Evolutionary conservation across 2,113 vertebrate genomes (phyloP), one percentile per base, ranked within the genome.

Genomic region (Forbesichthys agassizii): DNA sequence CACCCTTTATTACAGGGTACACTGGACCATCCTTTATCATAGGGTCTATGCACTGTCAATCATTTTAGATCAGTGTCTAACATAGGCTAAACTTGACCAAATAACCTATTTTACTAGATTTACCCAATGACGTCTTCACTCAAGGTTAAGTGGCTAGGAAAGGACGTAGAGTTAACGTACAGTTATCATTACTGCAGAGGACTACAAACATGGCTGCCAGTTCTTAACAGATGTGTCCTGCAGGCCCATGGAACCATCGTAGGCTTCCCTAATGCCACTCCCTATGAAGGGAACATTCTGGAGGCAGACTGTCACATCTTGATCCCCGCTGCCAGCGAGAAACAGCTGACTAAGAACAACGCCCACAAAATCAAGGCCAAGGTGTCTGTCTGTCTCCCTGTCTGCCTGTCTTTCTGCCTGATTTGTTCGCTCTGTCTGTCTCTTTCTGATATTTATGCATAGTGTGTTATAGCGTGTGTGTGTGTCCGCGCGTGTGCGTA

Each of bases 271-370:
- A 93, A 95, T 68, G 89, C 97, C 3, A 90, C 93, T 3, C 88
- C 90, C 0, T 97, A 97, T 11, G 94, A 97, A 49, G 96, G 95
- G 53, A 97, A 70, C 79, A 96, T 99, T 81, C 84, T 99, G 83
- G 97, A 99, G 83, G 95, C 92, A 1, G 95, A 96, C 48, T 99
- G 97, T 62, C 94, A 99, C 81, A 98, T 99, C 84, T 88, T 99
- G 63, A 95, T 99, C 65, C 97, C 97, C 12, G 97, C 97, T 14
- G 97, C 97, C 79, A 94, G 97, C 0, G 97, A 99, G 90, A 99
- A 96, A 71, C 97, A 99, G 84, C 85, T 98, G 84, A 99, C 96
- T 18, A 95, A 92, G 72, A 91, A 89, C 61, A 99, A 99, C 0
- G 96, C 97, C 2, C 91, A 93, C 74, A 95, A 91, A 16, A 90